Evolutionary conservation across 2,113 vertebrate species (phyloP).

Genomic region (Brachyhypopomus gauderio): DNA sequence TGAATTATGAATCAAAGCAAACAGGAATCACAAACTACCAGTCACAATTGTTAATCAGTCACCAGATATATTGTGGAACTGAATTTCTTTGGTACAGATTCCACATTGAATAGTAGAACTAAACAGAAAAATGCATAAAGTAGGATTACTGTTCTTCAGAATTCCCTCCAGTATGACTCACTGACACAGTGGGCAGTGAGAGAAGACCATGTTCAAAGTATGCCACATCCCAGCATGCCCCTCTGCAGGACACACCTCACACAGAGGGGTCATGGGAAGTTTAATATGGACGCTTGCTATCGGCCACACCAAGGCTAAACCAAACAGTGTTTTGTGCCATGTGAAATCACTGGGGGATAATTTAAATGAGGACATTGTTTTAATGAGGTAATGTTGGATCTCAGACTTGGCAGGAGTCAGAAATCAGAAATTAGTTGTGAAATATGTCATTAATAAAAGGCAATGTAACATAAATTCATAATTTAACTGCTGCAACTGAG

Average conservation of each 20-base stretch:
- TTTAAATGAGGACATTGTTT: not conserved
- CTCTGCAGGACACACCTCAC: not conserved
- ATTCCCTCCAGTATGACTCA: not conserved
- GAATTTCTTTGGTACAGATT: not conserved
- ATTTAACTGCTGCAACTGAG: not conserved
- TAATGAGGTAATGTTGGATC: slow-evolving; percentile 9
- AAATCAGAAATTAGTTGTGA: too few relatives aligned
- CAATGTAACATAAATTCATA: not conserved
- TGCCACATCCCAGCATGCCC: not conserved
- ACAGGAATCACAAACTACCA: too few relatives aligned
- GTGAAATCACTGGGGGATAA: not conserved
- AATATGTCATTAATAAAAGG: not conserved
- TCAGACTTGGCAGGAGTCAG: not conserved
- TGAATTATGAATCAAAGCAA: not conserved
- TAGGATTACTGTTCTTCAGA: not conserved
- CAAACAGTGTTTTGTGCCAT: not conserved
- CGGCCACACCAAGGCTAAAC: not conserved
- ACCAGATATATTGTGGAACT: not conserved
- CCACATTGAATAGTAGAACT: not conserved
- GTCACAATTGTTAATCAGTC: too few relatives aligned
- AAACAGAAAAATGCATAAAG: not conserved
- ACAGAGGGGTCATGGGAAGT: slow-evolving; percentile 35
- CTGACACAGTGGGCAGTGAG: not conserved
- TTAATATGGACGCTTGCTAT: not conserved
- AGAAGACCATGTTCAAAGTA: not conserved